Evolutionary conservation across 2,888 invertebrate species (phyloP).

Genomic region (Calliopum simillimum): DNA sequence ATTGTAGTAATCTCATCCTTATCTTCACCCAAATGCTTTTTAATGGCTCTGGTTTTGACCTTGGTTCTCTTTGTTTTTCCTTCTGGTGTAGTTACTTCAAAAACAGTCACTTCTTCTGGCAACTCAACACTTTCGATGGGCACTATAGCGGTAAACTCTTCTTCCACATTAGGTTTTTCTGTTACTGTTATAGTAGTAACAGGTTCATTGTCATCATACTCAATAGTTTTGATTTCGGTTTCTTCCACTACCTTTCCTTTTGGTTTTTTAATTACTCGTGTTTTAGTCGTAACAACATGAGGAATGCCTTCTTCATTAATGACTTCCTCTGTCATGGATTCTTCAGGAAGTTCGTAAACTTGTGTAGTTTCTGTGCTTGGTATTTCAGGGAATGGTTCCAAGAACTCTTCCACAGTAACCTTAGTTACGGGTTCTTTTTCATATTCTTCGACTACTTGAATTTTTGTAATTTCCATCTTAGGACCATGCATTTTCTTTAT

Average conservation of each 20-base stretch:
- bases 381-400: slow-evolving; percentile 58
- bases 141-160: slow-evolving; percentile 30
- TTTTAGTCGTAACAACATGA: slow-evolving; percentile 64
- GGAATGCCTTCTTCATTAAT: slow-evolving; percentile 54
- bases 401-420: slow-evolving; percentile 56
- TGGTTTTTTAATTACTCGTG: slow-evolving; percentile 66
- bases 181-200: slow-evolving; percentile 54
- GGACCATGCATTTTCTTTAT: slow-evolving; percentile 68
- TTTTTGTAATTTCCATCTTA: slow-evolving; percentile 66
- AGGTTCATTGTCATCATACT: slow-evolving; percentile 67
- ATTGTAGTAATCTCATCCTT: slow-evolving; percentile 67
- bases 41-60: slow-evolving; percentile 63
- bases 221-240: slow-evolving; percentile 68
- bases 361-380: slow-evolving; percentile 53
- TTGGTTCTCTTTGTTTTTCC: slow-evolving; percentile 61
- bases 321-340: slow-evolving; percentile 55
- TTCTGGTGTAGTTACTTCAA: slow-evolving; percentile 58
- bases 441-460: slow-evolving; percentile 66
- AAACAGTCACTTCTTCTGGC: slow-evolving; percentile 62
- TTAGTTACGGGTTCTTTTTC: slow-evolving; percentile 66
- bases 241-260: slow-evolving; percentile 66
- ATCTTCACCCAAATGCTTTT: slow-evolving; percentile 62
- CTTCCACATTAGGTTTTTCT: slow-evolving; percentile 51
- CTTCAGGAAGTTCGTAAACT: slow-evolving; percentile 60
- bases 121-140: slow-evolving; percentile 54